Evolutionary conservation across 2,797 vertebrate genomes (phyloP).

Genomic region (Megaceryle alcyon): DNA sequence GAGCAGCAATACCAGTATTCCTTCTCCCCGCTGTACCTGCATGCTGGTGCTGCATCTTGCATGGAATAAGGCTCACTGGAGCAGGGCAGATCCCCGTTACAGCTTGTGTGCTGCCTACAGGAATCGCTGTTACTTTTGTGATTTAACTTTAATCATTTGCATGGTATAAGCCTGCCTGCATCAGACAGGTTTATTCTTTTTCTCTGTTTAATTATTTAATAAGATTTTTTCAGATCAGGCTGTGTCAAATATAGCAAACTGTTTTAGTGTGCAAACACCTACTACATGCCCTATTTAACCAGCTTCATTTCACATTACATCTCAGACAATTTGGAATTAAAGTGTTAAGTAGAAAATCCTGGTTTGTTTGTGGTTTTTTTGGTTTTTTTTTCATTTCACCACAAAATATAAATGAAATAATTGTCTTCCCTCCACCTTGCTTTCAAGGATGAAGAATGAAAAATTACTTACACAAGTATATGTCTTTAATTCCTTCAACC

Average conservation of each 20-base stretch:
- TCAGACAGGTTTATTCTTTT: background rate
- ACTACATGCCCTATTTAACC: background rate
- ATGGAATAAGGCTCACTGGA: background rate
- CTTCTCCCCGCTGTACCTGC: background rate
- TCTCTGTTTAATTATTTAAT: background rate
- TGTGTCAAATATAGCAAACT: background rate
- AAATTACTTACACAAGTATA: background rate
- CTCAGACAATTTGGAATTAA: background rate
- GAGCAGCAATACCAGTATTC: background rate
- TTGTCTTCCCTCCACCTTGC: background rate
- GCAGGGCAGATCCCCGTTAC: background rate
- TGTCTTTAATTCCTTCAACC: background rate
- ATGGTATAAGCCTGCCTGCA: background rate
- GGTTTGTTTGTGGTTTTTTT: background rate
- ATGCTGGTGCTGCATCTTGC: background rate
- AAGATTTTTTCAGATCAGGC: background rate
- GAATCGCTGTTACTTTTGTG: background rate
- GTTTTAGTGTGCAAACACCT: background rate
- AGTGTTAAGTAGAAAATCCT: background rate
- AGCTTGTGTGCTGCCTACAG: background rate
- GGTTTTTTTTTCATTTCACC: background rate
- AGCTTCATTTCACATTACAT: background rate
- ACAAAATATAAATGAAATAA: background rate
- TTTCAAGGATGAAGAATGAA: background rate
- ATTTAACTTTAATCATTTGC: background rate